Percentiles rank a stretch among this genome's conserved stretches.
These are phyloP conservation scores for Anguilla megastoma DNA, from an alignment of 2,797 vertebrate genomes.

Conservation along the genomic window DNA sequence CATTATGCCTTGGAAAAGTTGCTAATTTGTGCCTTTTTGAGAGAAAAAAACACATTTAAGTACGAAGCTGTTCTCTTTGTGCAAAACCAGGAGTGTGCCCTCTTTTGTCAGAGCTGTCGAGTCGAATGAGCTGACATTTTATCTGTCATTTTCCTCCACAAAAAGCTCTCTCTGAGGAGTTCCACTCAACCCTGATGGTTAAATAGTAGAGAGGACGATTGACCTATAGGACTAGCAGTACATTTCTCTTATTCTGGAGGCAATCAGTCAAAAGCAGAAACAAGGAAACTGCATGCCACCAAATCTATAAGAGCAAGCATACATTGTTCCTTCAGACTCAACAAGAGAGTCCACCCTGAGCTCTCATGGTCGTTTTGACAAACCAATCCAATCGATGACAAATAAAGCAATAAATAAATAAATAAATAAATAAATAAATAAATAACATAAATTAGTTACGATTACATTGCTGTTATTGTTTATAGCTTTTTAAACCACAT, in stretches of 20 bases:
- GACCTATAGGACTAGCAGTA: slow-evolving; percentile 61
- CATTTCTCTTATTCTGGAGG: slow-evolving; percentile 57
- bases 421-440: background rate
- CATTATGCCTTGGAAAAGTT: background rate
- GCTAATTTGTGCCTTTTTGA: background rate
- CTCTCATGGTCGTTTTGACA: background rate
- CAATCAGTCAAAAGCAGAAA: slow-evolving; percentile 58
- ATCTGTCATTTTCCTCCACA: slow-evolving; percentile 46
- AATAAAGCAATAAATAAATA: background rate
- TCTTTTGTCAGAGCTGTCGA: slow-evolving; percentile 54
- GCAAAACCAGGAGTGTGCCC: slow-evolving; percentile 21
- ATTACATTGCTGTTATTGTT: background rate
- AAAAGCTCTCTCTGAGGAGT: slow-evolving; percentile 50
- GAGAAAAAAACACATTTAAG: background rate
- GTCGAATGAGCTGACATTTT: slow-evolving; percentile 53
- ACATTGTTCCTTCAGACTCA: background rate
- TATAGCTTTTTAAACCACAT: background rate
- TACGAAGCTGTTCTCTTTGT: background rate
- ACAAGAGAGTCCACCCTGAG: background rate
- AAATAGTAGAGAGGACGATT: slow-evolving; percentile 63
- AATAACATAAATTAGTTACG: background rate
- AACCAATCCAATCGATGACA: slow-evolving; percentile 26
- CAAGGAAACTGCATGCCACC: slow-evolving; percentile 50
- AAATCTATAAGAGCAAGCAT: background rate
- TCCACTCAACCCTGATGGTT: slow-evolving; percentile 47